A percentile compares a stretch with the other conserved stretches of the same genome.
Evolutionary conservation across 2,113 vertebrate genomes (phyloP).

Genomic region (Lipophrys pholis): DNA sequence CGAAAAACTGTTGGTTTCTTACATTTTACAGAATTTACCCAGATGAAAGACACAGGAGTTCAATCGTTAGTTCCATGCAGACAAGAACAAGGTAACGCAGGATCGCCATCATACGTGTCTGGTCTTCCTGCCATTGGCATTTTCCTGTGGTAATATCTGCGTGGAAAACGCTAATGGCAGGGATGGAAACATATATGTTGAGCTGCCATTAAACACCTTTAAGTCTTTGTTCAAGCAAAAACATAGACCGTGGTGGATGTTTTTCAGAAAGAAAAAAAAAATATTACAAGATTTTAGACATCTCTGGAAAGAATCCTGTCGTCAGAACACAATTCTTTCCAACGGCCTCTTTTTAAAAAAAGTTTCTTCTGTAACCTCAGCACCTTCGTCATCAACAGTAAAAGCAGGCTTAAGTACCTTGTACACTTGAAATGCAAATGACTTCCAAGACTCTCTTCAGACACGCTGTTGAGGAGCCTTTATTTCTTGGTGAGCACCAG

Average conservation of each 20-base stretch:
- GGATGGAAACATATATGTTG: background rate
- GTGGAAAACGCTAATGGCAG: background rate
- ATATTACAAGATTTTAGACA: no score
- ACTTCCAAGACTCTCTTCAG: background rate
- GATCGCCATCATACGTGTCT: background rate
- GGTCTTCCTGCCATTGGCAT: background rate
- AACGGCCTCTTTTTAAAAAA: slow-evolving; percentile 14
- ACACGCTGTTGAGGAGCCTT: background rate
- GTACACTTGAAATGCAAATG: background rate
- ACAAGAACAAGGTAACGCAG: rapidly evolving
- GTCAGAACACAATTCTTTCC: slow-evolving; percentile 7
- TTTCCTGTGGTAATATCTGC: background rate
- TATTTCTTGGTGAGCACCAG: background rate
- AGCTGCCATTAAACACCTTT: background rate
- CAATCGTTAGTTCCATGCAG: background rate
- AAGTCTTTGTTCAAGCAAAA: slow-evolving; percentile 11
- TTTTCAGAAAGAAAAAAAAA: no score
- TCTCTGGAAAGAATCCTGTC: background rate
- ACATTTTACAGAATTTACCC: background rate
- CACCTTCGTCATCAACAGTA: slow-evolving; percentile 1
- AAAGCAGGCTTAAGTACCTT: slow-evolving; percentile 6
- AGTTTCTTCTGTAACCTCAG: background rate
- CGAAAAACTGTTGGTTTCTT: background rate
- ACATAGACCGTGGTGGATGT: background rate
- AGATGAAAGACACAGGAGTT: no score